A percentile compares a stretch with the other conserved stretches of the same genome.
Conservation (phyloP, 2,888 invertebrate genomes). For the Thelaira solivaga region DNA sequence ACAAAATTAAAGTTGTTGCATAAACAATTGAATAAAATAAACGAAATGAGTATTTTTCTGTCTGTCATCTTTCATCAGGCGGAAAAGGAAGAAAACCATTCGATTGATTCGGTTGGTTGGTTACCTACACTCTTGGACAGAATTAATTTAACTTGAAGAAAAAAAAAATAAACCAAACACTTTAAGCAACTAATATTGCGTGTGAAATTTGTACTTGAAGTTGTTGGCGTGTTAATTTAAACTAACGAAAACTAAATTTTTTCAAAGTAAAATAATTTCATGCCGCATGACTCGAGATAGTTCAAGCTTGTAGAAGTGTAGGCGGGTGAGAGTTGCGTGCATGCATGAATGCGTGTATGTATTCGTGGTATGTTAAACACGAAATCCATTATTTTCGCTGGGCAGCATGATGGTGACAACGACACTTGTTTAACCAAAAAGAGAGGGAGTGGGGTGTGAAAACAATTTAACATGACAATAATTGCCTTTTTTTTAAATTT, state of each 20-base stretch:
- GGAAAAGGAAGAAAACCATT: conserved; percentile 38
- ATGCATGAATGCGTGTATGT: background rate
- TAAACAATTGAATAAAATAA: too few relatives aligned
- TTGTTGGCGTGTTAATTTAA: conserved; percentile 28
- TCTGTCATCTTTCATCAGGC: conserved; percentile 51
- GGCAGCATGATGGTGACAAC: background rate
- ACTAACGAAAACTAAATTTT: conserved; percentile 6
- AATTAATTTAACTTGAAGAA: conserved; percentile 7
- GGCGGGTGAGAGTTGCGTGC: too few relatives aligned
- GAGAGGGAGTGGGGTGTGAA: background rate
- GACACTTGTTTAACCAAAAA: background rate
- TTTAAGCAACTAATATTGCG: conserved; percentile 30
- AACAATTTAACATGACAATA: conserved; percentile 40
- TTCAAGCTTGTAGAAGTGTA: too few relatives aligned
- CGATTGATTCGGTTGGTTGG: conserved; percentile 45
- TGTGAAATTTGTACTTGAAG: conserved; percentile 42
- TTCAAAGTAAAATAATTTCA: background rate
- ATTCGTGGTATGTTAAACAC: background rate
- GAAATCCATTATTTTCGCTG: too few relatives aligned
- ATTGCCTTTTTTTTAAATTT: conserved; percentile 28
- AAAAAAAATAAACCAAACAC: background rate
- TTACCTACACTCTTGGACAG: conserved; percentile 33
- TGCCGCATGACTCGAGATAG: too few relatives aligned
- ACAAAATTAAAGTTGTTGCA: background rate
- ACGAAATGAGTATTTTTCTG: too few relatives aligned